Evolutionary conservation across 2,797 vertebrate species (phyloP), one percentile per base, ranked within the genome.

Genomic region (Threskiornis aethiopicus): DNA sequence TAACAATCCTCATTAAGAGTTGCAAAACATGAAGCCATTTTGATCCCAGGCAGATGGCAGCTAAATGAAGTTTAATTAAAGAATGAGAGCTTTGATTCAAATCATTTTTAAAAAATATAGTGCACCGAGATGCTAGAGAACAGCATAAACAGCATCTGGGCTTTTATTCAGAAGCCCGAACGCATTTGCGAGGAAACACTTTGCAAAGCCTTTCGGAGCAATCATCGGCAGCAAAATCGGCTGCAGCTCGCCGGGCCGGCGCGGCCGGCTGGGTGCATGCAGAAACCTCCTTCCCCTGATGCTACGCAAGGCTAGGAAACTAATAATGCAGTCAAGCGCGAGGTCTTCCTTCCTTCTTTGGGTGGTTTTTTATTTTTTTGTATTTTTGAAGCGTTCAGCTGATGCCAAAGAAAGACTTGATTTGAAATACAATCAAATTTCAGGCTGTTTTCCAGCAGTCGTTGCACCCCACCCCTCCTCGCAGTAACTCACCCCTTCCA

Each of bases 21-120:
- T 96, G 91, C 95, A 97, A 98, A 98, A 98, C 97, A 98, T 85
- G 91, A 84, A 97, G 93, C 88, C 92, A 93, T 97, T 95, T 97
- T 97, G 87, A 97, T 97, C 96, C 77, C 89, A 94, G 96, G 92
- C 98, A 98, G 98, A 98, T 98, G 98, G 98, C 95, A 87, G 87
- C 93, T 98, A 97, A 98, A 98, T 98, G 96, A 96, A 97, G 96
- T 97, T 98, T 98, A 98, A 98, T 98, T 98, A 98, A 98, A 97
- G 98, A 98, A 97, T 96, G 95, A 98, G 96, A 75, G 93, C 96
- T 98, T 93, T 96, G 95, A 97, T 98, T 97, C 79, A 93, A 97
- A 97, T 81, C 67, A 88, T 96, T 97, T 95, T 84, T 52, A 0
- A 69, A 93, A 97, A 97, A 93, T 87, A 73, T 19, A 95, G 95